These are phyloP conservation scores for Iphiclides podalirius DNA, from an alignment of 2,888 invertebrate species.

Conservation along the genomic window DNA sequence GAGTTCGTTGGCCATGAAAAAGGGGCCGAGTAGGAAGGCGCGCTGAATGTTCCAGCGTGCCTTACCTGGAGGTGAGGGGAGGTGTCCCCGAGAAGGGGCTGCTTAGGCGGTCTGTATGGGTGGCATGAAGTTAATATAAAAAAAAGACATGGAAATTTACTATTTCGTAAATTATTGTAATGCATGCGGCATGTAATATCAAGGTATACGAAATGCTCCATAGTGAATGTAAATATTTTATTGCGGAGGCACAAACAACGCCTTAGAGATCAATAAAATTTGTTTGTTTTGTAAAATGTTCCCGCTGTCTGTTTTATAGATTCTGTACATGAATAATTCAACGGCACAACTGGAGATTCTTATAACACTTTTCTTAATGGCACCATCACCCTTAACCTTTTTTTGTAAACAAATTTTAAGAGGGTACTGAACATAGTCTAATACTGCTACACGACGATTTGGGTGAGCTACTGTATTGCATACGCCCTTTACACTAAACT, in stretches of 20 bases:
- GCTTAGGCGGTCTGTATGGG: too few relatives aligned
- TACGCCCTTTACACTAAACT: too few relatives aligned
- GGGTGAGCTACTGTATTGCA: too few relatives aligned
- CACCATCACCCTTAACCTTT: conserved; percentile 47
- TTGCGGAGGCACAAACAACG: conserved; percentile 73
- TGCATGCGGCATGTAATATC: conserved; percentile 57
- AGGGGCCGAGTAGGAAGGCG: too few relatives aligned
- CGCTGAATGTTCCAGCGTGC: too few relatives aligned
- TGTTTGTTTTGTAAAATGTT: conserved; percentile 78
- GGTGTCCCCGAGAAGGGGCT: too few relatives aligned
- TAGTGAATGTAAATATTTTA: conserved; percentile 79
- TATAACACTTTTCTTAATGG: conserved; percentile 69
- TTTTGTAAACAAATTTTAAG: conserved; percentile 23
- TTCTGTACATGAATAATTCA: conserved; percentile 78
- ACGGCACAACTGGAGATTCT: conserved; percentile 62
- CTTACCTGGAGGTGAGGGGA: too few relatives aligned
- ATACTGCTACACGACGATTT: too few relatives aligned
- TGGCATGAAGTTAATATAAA: too few relatives aligned
- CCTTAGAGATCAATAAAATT: conserved; percentile 80
- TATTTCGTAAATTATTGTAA: conserved; percentile 23
- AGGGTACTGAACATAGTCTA: too few relatives aligned
- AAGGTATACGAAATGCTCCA: conserved; percentile 67
- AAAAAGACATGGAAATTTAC: too few relatives aligned
- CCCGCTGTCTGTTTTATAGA: conserved; percentile 74
- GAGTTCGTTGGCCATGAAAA: too few relatives aligned